Percentiles rank a stretch among this genome's conserved stretches.
phyloP scores from a whole-genome alignment of 1,140 invertebrate genomes.

The Pseudachorutes palmiensis region DNA sequence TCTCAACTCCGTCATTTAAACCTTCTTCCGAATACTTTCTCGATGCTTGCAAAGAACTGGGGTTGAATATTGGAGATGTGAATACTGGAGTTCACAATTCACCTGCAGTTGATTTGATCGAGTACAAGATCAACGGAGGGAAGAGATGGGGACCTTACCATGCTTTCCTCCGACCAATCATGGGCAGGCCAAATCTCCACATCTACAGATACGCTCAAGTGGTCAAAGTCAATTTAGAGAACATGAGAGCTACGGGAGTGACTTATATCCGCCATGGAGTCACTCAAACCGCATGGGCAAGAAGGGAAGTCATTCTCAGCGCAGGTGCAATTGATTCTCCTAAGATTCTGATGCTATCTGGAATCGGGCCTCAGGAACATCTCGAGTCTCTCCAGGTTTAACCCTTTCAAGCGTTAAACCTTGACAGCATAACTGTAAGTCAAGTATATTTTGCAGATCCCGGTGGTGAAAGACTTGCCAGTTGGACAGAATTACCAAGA shows the following conservation, averaged over 20 bases:
- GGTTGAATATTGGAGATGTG: slow-evolving; percentile 17
- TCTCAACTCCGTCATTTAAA: not conserved
- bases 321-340: slow-evolving; percentile 41
- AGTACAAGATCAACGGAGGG: not conserved
- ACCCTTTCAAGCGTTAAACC: not conserved
- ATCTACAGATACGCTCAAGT: slow-evolving; percentile 15
- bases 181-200: not conserved
- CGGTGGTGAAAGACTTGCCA: slow-evolving; percentile 9
- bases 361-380: slow-evolving; percentile 45
- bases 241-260: slow-evolving; percentile 8
- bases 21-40: not conserved
- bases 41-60: slow-evolving; percentile 14
- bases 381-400: slow-evolving; percentile 35
- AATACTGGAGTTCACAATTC: not conserved
- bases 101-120: not conserved
- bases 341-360: slow-evolving; percentile 46
- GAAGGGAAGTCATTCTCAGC: slow-evolving; percentile 40
- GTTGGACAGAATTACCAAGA: slow-evolving; percentile 46
- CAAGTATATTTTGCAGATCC: not conserved
- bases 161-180: slow-evolving; percentile 9
- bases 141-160: not conserved
- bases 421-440: not conserved
- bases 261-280: slow-evolving; percentile 11
- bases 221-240: slow-evolving; percentile 7
- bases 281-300: slow-evolving; percentile 21